These are phyloP conservation scores for Gadus chalcogrammus DNA, from an alignment of 2,113 vertebrate genomes.

Conservation along the genomic window DNA sequence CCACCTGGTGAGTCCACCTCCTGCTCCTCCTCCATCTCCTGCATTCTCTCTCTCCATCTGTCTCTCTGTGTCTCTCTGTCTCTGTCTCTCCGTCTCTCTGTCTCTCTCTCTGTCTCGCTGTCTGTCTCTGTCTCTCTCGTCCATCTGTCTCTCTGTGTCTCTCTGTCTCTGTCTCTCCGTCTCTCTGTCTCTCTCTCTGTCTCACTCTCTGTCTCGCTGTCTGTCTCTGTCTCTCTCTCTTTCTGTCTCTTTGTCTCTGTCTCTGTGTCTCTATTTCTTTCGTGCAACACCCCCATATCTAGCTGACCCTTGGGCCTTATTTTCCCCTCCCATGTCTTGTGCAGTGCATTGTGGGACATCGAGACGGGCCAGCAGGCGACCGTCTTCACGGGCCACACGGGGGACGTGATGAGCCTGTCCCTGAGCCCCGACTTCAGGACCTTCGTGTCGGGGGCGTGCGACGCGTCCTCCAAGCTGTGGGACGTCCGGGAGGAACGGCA, in stretches of 20 bases:
- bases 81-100: not conserved
- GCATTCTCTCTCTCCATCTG: not conserved
- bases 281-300: not conserved
- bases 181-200: too few species aligned
- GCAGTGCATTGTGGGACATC: conserved; percentile 95
- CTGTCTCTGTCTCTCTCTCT: too few species aligned
- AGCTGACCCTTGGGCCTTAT: not conserved
- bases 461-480: conserved; percentile 96
- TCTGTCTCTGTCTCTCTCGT: too few species aligned
- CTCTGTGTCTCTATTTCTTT: too few species aligned
- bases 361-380: conserved; percentile 95
- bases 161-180: too few species aligned
- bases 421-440: conserved; percentile 90
- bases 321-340: conserved; percentile 11
- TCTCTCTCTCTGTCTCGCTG: too few species aligned
- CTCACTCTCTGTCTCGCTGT: not conserved
- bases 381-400: conserved; percentile 89
- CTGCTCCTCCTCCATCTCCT: not conserved
- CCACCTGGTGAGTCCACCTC: conserved; percentile 85
- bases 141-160: too few species aligned
- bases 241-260: not conserved
- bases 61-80: not conserved
- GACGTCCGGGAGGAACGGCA: conserved; percentile 93
- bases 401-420: conserved; percentile 97
- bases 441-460: conserved; percentile 95